These are phyloP conservation scores for Charaxes varanes DNA, from an alignment of 1,140 invertebrate genomes.

Conservation along the genomic window DNA sequence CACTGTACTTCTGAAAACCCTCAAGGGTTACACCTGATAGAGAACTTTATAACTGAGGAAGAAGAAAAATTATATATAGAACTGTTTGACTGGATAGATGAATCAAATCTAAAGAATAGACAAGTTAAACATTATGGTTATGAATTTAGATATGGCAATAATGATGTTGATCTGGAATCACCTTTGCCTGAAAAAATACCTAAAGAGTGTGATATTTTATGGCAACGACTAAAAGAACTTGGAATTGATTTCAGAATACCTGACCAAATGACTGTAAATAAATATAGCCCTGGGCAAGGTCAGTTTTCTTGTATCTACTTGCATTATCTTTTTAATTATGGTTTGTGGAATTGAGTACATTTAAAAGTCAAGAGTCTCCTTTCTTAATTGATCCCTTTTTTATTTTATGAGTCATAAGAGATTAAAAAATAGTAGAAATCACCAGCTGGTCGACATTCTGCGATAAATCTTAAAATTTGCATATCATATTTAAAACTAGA, in stretches of 20 bases:
- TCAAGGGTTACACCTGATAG: slow-evolving; percentile 82
- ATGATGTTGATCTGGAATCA: slow-evolving; percentile 86
- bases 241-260: slow-evolving; percentile 75
- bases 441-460: too few species aligned
- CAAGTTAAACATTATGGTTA: slow-evolving; percentile 95
- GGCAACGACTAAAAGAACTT: slow-evolving; percentile 76
- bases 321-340: too few species aligned
- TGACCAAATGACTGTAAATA: slow-evolving; percentile 95
- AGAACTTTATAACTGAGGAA: slow-evolving; percentile 83
- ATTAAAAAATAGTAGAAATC: too few species aligned
- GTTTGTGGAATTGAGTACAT: too few species aligned
- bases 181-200: slow-evolving; percentile 86
- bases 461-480: too few species aligned
- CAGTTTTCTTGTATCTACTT: slow-evolving; percentile 13
- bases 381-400: too few species aligned
- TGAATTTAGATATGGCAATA: slow-evolving; percentile 92
- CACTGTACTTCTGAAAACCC: slow-evolving; percentile 66
- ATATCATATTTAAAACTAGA: too few species aligned
- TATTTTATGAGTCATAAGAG: too few species aligned
- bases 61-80: slow-evolving; percentile 82
- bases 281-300: slow-evolving; percentile 94
- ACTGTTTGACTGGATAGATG: slow-evolving; percentile 76
- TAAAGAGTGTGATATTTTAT: slow-evolving; percentile 78
- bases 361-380: too few species aligned
- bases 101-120: slow-evolving; percentile 84